phyloP scores from a whole-genome alignment of 2,797 vertebrate species.

The Pygocentrus nattereri region DNA sequence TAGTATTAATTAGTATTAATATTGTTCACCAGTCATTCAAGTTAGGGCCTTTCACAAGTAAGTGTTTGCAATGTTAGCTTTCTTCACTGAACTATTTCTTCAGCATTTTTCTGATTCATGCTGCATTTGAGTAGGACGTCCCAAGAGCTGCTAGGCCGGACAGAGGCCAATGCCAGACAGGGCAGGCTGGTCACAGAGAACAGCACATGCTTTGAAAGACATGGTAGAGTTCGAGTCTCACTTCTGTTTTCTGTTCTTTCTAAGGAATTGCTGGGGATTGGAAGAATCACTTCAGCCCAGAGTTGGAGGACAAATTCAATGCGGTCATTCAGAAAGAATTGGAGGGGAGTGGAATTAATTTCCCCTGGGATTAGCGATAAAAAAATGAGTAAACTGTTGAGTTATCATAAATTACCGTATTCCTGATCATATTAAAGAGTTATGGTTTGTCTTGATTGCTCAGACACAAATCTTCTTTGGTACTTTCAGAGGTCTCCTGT shows the following conservation, averaged over 20 bases:
- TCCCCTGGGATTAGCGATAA: slow-evolving; percentile 55
- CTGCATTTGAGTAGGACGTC: not conserved
- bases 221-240: not conserved
- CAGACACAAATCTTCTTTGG: too few species aligned
- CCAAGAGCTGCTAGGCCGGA: not conserved
- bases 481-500: too few species aligned
- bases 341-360: slow-evolving; percentile 43
- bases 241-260: slow-evolving; percentile 5
- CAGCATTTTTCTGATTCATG: not conserved
- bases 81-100: not conserved
- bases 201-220: not conserved
- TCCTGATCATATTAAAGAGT: not conserved
- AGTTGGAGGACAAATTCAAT: slow-evolving; percentile 59
- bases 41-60: too few species aligned
- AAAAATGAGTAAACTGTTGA: not conserved
- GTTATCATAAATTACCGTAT: not conserved
- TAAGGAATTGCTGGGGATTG: slow-evolving; percentile 65
- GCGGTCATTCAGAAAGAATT: slow-evolving; percentile 54
- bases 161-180: not conserved
- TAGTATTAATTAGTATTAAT: too few species aligned
- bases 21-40: too few species aligned
- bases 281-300: slow-evolving; percentile 64
- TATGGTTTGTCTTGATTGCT: too few species aligned
- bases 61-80: not conserved
- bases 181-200: slow-evolving; percentile 20